Base-by-base conservation (phyloP, 2,888 invertebrate genomes). In the Lycia hirtaria region DNA sequence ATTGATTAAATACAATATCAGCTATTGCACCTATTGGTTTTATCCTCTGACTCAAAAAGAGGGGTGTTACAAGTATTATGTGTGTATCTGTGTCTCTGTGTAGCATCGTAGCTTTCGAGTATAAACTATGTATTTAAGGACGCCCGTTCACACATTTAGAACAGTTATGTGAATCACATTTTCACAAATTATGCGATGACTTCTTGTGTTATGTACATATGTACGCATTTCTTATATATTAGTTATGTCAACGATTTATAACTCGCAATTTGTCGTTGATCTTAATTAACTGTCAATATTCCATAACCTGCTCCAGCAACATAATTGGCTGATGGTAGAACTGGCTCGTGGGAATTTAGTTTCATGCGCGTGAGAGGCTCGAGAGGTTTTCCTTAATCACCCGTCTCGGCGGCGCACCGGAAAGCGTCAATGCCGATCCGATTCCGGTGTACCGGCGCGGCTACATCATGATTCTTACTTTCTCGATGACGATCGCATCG, bases 261-360 rank as follows among this genome's bases (percentile, higher is more conserved):
- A 26, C 3, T 12, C 19, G 19, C 19, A 45, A 20, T 41, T 47
- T 32, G 12, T 38, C 30, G 26, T 44, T 40, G 19, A 37, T 35
- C 35, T 6, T 24, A 48, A 57, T 37, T 33, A 40, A 35, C 32
- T 26, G 38, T 33, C 35, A 35, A 53, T 62, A 59, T 49, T 35
- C 61, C 62, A 65, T 67, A 69, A 68, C 56, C 51, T 63, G 65
- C 62, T 68, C 60, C 64, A 61, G 68, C 68, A 59, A 72, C 53
- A 73, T 81, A 81, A 84, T 85, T 83, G 76, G 75, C 65, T 69
- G 74, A 77, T 79, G 72, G n/a, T n/a, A n/a, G 69, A 85, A 83
- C 53, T 56, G 57, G 63, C 72, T 76, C 90, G 90, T 91, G 90
- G 89, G 91, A 90, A 89, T 82, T 69, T 74, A 80, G 83, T 83